Evolutionary conservation across 2,113 vertebrate species (phyloP).

Genomic region (Pseudonaja textilis): DNA sequence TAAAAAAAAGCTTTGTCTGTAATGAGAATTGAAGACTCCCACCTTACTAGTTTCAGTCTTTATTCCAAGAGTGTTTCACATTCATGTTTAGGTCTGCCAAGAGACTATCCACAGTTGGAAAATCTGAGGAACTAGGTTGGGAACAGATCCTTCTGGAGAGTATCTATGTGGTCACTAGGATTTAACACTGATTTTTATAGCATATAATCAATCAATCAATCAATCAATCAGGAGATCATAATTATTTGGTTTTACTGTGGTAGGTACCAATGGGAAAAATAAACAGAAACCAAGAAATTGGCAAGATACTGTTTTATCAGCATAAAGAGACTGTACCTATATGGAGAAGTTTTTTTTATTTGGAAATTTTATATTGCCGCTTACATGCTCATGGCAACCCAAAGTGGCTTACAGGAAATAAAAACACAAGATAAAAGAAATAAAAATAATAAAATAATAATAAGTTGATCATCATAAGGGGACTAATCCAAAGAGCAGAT

Average conservation of each 20-base stretch:
- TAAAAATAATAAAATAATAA: too few species aligned
- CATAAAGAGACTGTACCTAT: background rate
- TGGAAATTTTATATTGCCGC: too few species aligned
- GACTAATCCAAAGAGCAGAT: background rate
- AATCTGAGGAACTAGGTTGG: background rate
- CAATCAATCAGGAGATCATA: background rate
- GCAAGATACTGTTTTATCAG: background rate
- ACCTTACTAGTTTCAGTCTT: background rate
- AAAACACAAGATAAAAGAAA: too few species aligned
- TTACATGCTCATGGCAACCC: too few species aligned
- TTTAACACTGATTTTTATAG: background rate
- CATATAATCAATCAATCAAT: background rate
- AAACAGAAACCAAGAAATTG: conserved; percentile 7
- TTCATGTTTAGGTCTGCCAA: conserved; percentile 46
- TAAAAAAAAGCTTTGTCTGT: background rate
- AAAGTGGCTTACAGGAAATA: too few species aligned
- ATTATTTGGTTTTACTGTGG: conserved; percentile 49
- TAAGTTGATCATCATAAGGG: background rate
- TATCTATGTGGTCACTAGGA: background rate
- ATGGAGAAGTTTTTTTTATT: background rate
- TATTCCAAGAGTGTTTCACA: conserved; percentile 23
- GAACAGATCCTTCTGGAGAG: background rate
- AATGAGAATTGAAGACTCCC: background rate
- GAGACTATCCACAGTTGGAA: conserved; percentile 25
- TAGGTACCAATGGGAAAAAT: conserved; percentile 33